Percentiles rank a stretch among this genome's conserved stretches.
Evolutionary conservation across 2,113 vertebrate species (phyloP).

Genomic region (Ophiodon elongatus): DNA sequence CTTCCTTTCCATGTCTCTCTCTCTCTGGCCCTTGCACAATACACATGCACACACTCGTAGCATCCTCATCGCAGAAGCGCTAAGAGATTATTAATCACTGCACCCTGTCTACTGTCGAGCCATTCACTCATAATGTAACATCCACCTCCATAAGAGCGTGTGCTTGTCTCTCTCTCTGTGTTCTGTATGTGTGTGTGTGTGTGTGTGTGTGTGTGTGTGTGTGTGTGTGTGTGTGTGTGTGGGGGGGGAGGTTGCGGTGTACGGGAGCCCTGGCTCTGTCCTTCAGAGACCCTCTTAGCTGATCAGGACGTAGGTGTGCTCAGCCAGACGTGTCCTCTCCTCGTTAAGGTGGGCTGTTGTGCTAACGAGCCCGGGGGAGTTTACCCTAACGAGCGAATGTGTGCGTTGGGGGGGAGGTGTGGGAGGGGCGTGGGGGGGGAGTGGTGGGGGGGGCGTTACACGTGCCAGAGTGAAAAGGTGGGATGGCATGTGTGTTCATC

Average conservation of each 20-base stretch:
- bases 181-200: neutral
- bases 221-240: neutral
- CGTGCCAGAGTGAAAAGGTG: neutral
- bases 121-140: neutral
- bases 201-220: neutral
- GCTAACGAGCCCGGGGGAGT: constrained; percentile 27
- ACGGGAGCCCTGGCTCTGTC: neutral
- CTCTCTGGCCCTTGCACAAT: neutral
- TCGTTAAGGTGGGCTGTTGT: constrained; percentile 12
- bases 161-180: neutral
- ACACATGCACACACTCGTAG: constrained; percentile 6
- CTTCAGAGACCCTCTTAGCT: constrained; percentile 28
- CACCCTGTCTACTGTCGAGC: neutral
- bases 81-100: neutral
- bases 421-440: neutral
- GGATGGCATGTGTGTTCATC: neutral
- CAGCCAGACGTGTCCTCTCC: constrained; percentile 38
- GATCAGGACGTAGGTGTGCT: constrained; percentile 43
- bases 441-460: neutral
- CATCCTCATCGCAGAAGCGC: neutral
- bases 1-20: neutral
- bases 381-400: constrained; percentile 21
- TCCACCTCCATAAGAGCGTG: neutral
- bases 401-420: neutral
- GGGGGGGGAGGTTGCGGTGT: neutral